Evolutionary conservation across 2,113 vertebrate genomes (phyloP).

Genomic region (Rhinoderma darwinii): DNA sequence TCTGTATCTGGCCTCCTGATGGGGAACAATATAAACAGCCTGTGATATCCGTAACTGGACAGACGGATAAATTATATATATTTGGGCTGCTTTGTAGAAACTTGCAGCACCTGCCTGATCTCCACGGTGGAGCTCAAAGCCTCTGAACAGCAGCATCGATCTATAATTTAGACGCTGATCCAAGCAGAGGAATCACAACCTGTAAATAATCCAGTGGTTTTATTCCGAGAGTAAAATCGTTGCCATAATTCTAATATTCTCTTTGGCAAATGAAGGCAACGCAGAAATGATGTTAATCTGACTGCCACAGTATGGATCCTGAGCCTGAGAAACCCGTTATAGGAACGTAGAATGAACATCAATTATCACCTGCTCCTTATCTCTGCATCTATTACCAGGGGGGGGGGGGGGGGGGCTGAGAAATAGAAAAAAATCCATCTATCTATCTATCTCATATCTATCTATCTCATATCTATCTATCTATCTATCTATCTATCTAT

Average conservation of each 20-base stretch:
- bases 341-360: background rate
- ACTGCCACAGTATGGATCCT: background rate
- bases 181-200: conserved; percentile 43
- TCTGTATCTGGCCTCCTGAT: background rate
- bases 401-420: no score
- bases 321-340: background rate
- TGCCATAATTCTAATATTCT: conserved; percentile 31
- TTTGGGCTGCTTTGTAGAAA: background rate
- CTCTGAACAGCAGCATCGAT: conserved; percentile 36
- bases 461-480: no score
- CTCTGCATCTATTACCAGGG: background rate
- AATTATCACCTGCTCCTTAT: background rate
- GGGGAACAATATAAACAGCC: conserved; percentile 22
- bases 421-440: background rate
- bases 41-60: conserved; percentile 34
- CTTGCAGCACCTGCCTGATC: conserved; percentile 37
- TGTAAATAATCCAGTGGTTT: conserved; percentile 51
- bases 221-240: conserved; percentile 15
- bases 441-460: background rate
- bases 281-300: conserved; percentile 25
- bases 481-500: conserved; percentile 14
- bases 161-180: conserved; percentile 51
- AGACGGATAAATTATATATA: conserved; percentile 47
- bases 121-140: background rate
- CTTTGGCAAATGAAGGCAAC: conserved; percentile 24